These are phyloP conservation scores for Nycticorax nycticorax DNA, from an alignment of 2,113 vertebrate species.

Conservation along the genomic window DNA sequence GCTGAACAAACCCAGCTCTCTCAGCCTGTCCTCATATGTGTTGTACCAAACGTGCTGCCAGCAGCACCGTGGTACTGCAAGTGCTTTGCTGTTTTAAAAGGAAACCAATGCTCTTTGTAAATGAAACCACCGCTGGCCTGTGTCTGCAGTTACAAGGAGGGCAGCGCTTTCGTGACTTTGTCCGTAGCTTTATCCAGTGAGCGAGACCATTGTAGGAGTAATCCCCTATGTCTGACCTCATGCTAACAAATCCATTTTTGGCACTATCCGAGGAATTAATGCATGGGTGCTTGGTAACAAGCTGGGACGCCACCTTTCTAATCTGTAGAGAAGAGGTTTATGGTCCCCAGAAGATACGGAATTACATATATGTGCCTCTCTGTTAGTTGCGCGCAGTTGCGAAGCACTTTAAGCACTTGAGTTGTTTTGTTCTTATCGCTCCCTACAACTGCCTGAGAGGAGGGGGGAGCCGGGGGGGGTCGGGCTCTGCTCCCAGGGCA, in stretches of 20 bases:
- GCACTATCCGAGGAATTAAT: not conserved
- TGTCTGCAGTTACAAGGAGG: not conserved
- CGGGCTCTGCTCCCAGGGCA: no score
- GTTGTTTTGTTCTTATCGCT: not conserved
- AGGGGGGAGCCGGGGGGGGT: no score
- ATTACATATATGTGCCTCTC: not conserved
- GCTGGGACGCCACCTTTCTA: not conserved
- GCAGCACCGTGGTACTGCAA: not conserved
- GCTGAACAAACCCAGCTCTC: no score
- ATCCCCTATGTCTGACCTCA: not conserved
- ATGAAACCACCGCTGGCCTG: accelerated
- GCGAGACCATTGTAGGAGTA: accelerated
- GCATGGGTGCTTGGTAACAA: not conserved
- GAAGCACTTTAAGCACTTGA: not conserved
- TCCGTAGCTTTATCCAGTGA: not conserved
- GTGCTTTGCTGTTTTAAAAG: not conserved
- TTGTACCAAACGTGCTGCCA: not conserved
- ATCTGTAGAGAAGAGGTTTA: not conserved
- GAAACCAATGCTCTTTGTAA: not conserved
- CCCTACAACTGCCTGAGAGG: no score
- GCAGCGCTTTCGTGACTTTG: not conserved
- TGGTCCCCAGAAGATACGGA: not conserved
- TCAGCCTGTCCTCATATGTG: no score
- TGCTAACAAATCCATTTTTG: not conserved
- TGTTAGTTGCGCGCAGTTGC: not conserved